Base-by-base conservation (phyloP, 1,140 invertebrate genomes). In the Chironomus tepperi region DNA sequence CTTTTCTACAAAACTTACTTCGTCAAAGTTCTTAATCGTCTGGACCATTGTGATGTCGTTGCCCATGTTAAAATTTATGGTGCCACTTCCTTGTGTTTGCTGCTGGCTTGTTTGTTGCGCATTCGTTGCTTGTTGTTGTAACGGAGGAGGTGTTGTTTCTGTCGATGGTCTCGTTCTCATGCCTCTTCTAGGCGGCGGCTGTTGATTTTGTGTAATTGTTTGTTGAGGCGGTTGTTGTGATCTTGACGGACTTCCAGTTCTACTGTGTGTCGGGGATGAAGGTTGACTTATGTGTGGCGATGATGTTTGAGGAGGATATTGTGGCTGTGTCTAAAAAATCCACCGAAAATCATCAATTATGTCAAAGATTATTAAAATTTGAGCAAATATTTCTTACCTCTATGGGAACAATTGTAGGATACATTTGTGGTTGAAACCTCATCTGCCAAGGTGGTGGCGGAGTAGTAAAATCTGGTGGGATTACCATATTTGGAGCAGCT, bases 221-320 rank as follows among this genome's bases (percentile, higher is more conserved):
- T 78, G 78, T 43, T 79, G 74, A 0, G 12, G 24, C 43, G 65
- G 47, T 21, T 78, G 76, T 16, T 78, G 77, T 16, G 79, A 78
- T 42, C 81, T 77, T 64, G 84, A 84, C 2, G 88, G 88, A 75
- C 87, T 88, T n/a, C 84, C 84, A 7, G 86, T 84, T 74, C 87
- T 84, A 77, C 87, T 88, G 78, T 86, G 86, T 67, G 84, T 85
- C 15, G 87, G 87, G 9, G 85, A 85, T 15, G 83, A 81, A 75
- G 84, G 81, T 78, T 87, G 87, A 76, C 86, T 88, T 77, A 87
- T 80, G 79, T 88, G 82, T 2, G 87, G 87, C 24, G 88, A 88
- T 74, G 81, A 77, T 73, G 78, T 82, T 34, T 80, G 85, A 64
- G 80, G 80, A 34, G 82, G 82, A 79, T 84, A 84, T 75, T 84